Conservation (phyloP, 2,113 vertebrate genomes). For the Alethe diademata region DNA sequence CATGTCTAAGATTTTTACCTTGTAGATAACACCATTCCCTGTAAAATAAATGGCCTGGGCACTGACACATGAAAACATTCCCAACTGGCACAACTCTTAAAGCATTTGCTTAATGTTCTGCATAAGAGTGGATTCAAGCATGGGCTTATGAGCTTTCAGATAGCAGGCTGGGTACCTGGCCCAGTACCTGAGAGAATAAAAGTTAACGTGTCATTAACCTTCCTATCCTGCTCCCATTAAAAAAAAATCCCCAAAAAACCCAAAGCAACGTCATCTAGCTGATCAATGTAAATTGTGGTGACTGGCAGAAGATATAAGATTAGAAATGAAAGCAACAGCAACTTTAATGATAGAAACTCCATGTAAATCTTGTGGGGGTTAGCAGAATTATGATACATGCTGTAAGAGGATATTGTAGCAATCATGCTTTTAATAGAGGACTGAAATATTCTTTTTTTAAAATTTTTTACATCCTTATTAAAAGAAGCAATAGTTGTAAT, state of each 20-base stretch:
- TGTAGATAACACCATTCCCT: background rate
- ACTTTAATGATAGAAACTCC: background rate
- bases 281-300: constrained; percentile 5
- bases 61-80: background rate
- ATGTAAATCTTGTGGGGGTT: background rate
- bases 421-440: background rate
- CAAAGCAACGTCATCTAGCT: background rate
- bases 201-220: constrained; percentile 18
- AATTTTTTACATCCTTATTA: background rate
- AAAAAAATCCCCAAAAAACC: background rate
- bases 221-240: background rate
- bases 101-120: constrained; percentile 34
- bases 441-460: background rate
- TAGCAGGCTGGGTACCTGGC: background rate
- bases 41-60: background rate
- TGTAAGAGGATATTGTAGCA: background rate
- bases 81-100: background rate
- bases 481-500: background rate
- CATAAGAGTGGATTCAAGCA: background rate
- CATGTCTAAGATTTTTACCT: background rate
- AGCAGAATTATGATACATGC: background rate
- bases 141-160: background rate
- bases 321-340: background rate
- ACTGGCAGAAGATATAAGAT: background rate
- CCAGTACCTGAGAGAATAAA: constrained; percentile 6